phyloP scores from a whole-genome alignment of 2,113 vertebrate genomes.

The Seriola dumerili region DNA sequence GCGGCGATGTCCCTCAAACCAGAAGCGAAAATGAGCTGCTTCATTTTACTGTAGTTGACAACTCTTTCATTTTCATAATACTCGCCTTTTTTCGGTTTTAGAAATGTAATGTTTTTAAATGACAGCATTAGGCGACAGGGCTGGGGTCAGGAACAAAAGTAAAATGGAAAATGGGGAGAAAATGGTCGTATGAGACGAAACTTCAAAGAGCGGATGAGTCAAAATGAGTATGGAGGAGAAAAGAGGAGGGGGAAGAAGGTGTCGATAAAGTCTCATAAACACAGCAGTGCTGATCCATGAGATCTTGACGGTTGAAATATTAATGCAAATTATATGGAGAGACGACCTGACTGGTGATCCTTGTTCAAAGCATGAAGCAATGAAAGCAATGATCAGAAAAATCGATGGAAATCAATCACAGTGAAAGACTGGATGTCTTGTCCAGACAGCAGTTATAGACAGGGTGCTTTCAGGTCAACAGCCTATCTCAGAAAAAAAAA shows the following conservation, averaged over 20 bases:
- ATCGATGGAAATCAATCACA: conserved; percentile 51
- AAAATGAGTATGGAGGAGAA: not conserved
- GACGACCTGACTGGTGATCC: not conserved
- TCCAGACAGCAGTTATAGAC: not conserved
- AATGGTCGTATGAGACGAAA: not conserved
- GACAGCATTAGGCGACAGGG: not conserved
- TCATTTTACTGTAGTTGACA: conserved; percentile 3
- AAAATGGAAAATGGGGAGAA: not conserved
- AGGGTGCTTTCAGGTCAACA: conserved; percentile 15
- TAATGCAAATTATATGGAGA: conserved; percentile 15
- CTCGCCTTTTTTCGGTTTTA: not conserved
- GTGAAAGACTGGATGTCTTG: conserved; percentile 15
- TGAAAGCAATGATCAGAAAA: conserved; percentile 56
- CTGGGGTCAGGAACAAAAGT: not conserved
- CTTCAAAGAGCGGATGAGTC: not conserved
- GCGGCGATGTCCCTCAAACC: not conserved
- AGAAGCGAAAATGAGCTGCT: not conserved
- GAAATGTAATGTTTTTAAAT: not conserved
- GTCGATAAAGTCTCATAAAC: not conserved
- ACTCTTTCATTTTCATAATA: not conserved
- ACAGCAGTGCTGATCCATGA: conserved; percentile 21
- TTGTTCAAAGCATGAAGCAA: conserved; percentile 40
- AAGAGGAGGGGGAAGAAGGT: not conserved
- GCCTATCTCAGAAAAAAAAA: not conserved
- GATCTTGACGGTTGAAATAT: conserved; percentile 30